Percentiles rank a stretch among this genome's conserved stretches.
These are phyloP conservation scores for Atherix ibis DNA, from an alignment of 2,888 invertebrate species.

Conservation along the genomic window DNA sequence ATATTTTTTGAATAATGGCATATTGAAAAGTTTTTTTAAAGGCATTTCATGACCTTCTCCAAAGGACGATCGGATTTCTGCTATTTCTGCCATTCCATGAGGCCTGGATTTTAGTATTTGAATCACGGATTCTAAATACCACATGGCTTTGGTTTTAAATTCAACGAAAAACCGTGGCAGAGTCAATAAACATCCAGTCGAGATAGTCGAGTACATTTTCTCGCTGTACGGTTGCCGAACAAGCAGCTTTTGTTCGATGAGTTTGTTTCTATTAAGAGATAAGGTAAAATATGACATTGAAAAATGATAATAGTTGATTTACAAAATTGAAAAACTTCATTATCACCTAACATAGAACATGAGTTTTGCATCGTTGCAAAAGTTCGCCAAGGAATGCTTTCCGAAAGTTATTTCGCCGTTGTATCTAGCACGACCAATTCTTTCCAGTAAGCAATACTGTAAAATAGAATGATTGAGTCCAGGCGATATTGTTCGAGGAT, in stretches of 20 bases:
- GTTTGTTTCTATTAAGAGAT: constrained; percentile 43
- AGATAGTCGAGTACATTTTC: constrained; percentile 31
- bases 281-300: too few relatives aligned
- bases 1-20: constrained; percentile 36
- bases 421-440: constrained; percentile 52
- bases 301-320: too few relatives aligned
- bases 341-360: constrained; percentile 25
- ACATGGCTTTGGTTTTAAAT: constrained; percentile 36
- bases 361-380: constrained; percentile 43
- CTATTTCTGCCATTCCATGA: constrained; percentile 36
- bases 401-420: constrained; percentile 55
- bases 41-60: constrained; percentile 11
- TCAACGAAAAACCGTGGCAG: constrained; percentile 45
- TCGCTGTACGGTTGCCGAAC: constrained; percentile 43
- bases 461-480: constrained; percentile 32
- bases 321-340: constrained; percentile 16
- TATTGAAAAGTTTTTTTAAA: constrained; percentile 20
- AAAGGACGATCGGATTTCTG: constrained; percentile 32
- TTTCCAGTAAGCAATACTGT: constrained; percentile 58
- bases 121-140: constrained; percentile 22
- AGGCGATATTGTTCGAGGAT: constrained; percentile 33
- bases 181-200: constrained; percentile 39
- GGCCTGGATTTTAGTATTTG: constrained; percentile 34
- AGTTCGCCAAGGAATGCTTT: constrained; percentile 37
- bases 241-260: constrained; percentile 42